Evolutionary conservation across 2,113 vertebrate species (phyloP).

Genomic region (Neogale vison): DNA sequence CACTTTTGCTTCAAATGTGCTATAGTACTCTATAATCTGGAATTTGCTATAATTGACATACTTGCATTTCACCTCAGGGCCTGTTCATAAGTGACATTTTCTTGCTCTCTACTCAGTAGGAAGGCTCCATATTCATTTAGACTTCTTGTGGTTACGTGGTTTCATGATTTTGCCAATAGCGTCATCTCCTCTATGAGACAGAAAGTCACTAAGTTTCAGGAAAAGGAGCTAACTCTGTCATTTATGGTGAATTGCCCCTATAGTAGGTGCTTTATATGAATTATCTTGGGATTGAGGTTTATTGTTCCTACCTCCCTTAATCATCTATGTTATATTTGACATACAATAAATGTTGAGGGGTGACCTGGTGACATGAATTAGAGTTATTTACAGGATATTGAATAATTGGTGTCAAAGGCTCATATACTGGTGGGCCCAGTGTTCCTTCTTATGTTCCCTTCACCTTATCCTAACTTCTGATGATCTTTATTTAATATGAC

Average conservation of each 20-base stretch:
- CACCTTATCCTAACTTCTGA: neutral
- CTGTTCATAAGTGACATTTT: neutral
- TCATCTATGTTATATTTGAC: neutral
- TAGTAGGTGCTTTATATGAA: neutral
- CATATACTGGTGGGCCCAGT: neutral
- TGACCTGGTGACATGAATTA: neutral
- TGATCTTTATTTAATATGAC: neutral
- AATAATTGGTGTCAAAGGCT: neutral
- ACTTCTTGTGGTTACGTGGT: neutral
- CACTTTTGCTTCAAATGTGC: neutral
- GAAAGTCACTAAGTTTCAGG: neutral
- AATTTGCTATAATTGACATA: neutral
- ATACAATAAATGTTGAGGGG: neutral
- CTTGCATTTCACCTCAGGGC: neutral
- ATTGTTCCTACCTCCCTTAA: neutral
- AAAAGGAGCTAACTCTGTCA: neutral
- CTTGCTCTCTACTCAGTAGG: neutral
- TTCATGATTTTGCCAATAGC: neutral
- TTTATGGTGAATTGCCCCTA: neutral
- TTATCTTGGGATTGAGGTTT: slow-evolving; percentile 1
- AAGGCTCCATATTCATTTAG: neutral
- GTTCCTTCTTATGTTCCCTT: neutral
- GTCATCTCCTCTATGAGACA: neutral
- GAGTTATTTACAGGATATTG: neutral
- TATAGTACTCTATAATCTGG: slow-evolving; percentile 34